phyloP scores from a whole-genome alignment of 2,113 vertebrate species.

The Puffinus mauretanicus region DNA sequence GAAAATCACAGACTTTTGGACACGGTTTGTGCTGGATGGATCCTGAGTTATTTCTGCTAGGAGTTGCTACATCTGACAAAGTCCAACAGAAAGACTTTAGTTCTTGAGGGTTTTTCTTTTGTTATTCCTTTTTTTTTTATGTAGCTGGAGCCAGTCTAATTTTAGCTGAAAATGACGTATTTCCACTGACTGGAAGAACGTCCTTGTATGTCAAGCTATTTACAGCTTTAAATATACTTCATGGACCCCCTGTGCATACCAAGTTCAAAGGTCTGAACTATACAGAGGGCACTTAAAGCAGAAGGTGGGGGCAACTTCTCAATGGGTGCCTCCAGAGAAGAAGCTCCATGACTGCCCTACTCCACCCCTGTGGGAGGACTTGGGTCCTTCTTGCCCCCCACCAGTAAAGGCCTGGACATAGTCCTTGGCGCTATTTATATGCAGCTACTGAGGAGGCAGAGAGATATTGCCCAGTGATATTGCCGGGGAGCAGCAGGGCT shows the following conservation, averaged over 20 bases:
- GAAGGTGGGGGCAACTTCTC: not conserved
- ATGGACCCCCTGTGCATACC: not conserved
- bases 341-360: not conserved
- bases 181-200: not conserved
- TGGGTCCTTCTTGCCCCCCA: not conserved
- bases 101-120: not conserved
- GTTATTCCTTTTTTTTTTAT: not conserved
- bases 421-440: not conserved
- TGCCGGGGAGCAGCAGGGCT: not conserved
- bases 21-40: not conserved
- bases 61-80: not conserved
- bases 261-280: not conserved
- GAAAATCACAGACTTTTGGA: conserved; percentile 15
- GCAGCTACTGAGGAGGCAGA: not conserved
- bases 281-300: not conserved
- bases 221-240: not conserved
- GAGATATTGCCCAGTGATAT: not conserved
- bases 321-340: not conserved
- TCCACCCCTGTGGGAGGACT: not conserved
- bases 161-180: conserved; percentile 45
- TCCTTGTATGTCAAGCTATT: not conserved
- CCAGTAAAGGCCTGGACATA: not conserved
- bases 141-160: conserved; percentile 20
- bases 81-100: not conserved
- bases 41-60: not conserved